Evolutionary conservation across 2,888 invertebrate species (phyloP).

Genomic region (Metopia argyrocephala): DNA sequence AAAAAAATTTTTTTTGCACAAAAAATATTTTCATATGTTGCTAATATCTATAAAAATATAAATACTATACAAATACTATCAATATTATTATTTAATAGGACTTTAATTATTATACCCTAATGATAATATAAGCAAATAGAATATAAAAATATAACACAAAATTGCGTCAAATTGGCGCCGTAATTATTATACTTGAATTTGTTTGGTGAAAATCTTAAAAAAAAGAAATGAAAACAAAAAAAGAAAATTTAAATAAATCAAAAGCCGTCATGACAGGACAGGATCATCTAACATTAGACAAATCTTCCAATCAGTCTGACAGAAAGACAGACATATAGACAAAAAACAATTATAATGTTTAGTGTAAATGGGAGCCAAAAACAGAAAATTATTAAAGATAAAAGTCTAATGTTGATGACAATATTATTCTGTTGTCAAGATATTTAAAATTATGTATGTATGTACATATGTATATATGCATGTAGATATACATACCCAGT

Average conservation of each 20-base stretch:
- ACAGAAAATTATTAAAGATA: neutral
- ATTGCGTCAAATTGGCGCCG: constrained; percentile 68
- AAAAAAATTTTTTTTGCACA: too few relatives aligned
- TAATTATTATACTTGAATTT: constrained; percentile 65
- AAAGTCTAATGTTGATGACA: neutral
- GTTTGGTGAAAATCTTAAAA: constrained; percentile 27
- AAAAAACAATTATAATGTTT: neutral
- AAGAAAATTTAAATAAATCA: constrained; percentile 10
- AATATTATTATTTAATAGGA: neutral
- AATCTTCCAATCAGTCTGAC: constrained; percentile 57
- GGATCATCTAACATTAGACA: constrained; percentile 43
- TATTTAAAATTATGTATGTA: too few relatives aligned
- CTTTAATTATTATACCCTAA: constrained; percentile 33
- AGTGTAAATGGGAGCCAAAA: neutral
- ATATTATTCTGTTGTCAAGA: neutral
- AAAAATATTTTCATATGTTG: too few relatives aligned
- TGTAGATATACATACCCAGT: too few relatives aligned
- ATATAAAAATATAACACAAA: constrained; percentile 26
- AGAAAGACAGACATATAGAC: constrained; percentile 8
- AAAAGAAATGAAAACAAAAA: constrained; percentile 18
- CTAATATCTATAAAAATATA: neutral
- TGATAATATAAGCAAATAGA: neutral
- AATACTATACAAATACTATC: neutral
- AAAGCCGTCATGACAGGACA: constrained; percentile 38
- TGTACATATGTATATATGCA: too few relatives aligned